Base-by-base conservation (phyloP, 2,797 vertebrate species). In the Pseudopleuronectes americanus region DNA sequence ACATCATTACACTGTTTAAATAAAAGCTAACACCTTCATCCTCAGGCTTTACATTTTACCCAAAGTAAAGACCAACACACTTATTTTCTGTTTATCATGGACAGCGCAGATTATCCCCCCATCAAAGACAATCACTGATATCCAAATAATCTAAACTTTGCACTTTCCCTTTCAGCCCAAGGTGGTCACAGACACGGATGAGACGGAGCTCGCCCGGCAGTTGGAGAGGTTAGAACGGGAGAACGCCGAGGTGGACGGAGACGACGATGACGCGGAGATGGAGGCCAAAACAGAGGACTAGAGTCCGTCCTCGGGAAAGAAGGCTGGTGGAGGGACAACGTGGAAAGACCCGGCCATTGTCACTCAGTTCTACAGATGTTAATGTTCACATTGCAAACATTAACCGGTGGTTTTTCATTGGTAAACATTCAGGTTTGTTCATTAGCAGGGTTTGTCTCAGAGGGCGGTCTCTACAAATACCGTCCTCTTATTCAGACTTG, bases 231-330 rank as follows among this genome's bases (percentile, higher is more conserved):
- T 99, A 89, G 98, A 99, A 90, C 92, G 96, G 41, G 98, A 99
- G 89, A 99, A 99, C n/a, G 98, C 98, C 0, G 97, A 99, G 90
- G 98, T 99, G 83, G 98, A 99, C 36, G 98, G 98, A 68, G 98
- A 99, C 33, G 98, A 99, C 8, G 98, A 99, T 65, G 96, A 96
- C 0, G 98, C 98, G 80, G 98, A 99, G 92, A 99, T 99, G 97
- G 98, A 99, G 93, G 98, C 96, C 87, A 99, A 99, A 92, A 89
- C 96, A 0, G 98, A 99, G 89, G 98, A 99, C 87, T 99, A 95
- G 71, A 77, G 58, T 17, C 16, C 0, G 10, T 57, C 69, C 31
- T 61, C 4, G 0, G 17, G 6, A 43, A 56, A 36, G 24, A 70
- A 68, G 28, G 60, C 64, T 63, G 68, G 58, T 31, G 57, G 69